Evolutionary conservation across 2,888 invertebrate genomes (phyloP), one percentile per base, ranked within the genome.

Genomic region (Drosophila parthenogenetica): DNA sequence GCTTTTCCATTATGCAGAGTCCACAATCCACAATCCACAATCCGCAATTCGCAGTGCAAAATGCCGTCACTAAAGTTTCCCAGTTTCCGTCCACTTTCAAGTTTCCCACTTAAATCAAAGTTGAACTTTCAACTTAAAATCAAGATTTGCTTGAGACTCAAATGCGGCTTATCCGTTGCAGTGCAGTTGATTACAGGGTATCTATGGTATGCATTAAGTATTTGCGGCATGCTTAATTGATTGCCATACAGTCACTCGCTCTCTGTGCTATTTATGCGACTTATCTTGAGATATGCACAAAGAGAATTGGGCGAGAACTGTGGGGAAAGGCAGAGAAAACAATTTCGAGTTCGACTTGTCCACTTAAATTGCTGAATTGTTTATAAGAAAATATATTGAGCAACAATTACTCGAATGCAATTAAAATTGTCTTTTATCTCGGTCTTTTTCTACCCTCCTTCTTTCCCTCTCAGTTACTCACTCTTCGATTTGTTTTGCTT

Each of bases 1-100:
- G 81, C 86, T 83, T 85, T 80, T 78, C 86, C 89, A 89, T 88
- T 87, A 82, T 80, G 67, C 82, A 22, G 29, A 29, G 29, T 29
- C 45, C 35, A 35, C 35, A 35, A 13, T 35, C 35, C 35, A 3
- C 13, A 13, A 45, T 55, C 19, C 32, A 32, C 32, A 32, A 2
- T 11, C 11, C 35, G 13, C 35, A 13, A 45, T 53, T 63, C 74
- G 59, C 46, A 50, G 43, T 69, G 77, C 43, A 48, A 42, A 32
- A 7, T 59, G 48, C 25, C 49, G 14, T 17, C 25, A 14, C 14
- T 25, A 25, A 29, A 49, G 48, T 55, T 45, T 45, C 45, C 14
- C 46, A 46, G 22, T 16, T 46, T 22, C 29, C 29, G 29, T 8
- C 40, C 17, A 19, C 1, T 11, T 16, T 11, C 45, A 19, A 35